phyloP scores from a whole-genome alignment of 2,888 invertebrate species.

The Axea sp. region DNA sequence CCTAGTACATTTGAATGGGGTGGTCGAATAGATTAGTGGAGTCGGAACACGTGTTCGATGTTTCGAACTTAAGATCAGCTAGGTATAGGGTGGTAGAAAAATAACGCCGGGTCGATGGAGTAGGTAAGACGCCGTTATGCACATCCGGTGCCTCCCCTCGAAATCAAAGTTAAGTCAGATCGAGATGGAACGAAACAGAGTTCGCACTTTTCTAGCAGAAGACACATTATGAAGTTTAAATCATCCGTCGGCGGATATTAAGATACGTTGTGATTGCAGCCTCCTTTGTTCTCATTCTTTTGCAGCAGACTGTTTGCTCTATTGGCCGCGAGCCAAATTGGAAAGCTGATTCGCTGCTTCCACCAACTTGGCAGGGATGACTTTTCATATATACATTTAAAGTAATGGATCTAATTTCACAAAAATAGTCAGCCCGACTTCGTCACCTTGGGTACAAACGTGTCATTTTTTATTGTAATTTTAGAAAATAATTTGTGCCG shows the following conservation, averaged over 20 bases:
- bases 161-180: slow-evolving; percentile 63
- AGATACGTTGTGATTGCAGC: slow-evolving; percentile 69
- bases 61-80: slow-evolving; percentile 64
- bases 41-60: slow-evolving; percentile 78
- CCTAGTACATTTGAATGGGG: slow-evolving; percentile 66
- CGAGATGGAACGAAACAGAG: slow-evolving; percentile 49
- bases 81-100: slow-evolving; percentile 73
- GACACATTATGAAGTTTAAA: slow-evolving; percentile 70
- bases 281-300: slow-evolving; percentile 63
- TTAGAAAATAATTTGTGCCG: slow-evolving; percentile 2
- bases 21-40: slow-evolving; percentile 75
- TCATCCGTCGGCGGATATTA: slow-evolving; percentile 72
- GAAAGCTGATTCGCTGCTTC: slow-evolving; percentile 63
- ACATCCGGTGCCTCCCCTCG: slow-evolving; percentile 74
- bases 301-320: slow-evolving; percentile 61
- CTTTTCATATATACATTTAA: slow-evolving; percentile 30
- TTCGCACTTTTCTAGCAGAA: slow-evolving; percentile 57
- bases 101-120: slow-evolving; percentile 74
- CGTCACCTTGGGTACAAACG: slow-evolving; percentile 28
- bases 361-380: slow-evolving; percentile 46
- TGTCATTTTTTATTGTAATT: slow-evolving; percentile 29
- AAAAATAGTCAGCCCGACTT: slow-evolving; percentile 24
- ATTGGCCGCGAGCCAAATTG: slow-evolving; percentile 77
- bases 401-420: slow-evolving; percentile 45
- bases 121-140: slow-evolving; percentile 78